Evolutionary conservation across 2,888 invertebrate species (phyloP).

Genomic region (Auanema freiburgensis): DNA sequence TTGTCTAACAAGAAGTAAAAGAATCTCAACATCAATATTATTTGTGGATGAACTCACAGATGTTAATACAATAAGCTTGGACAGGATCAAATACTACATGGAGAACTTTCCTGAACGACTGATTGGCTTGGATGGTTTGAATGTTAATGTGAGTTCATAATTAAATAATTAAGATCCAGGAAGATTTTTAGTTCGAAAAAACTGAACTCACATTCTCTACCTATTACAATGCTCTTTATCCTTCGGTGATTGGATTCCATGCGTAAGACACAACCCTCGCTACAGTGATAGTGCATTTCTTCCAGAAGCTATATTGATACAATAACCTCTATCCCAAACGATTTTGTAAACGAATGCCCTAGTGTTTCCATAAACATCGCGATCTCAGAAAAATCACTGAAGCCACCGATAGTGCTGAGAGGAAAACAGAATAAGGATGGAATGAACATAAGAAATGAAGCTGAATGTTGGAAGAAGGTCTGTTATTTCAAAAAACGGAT

Average conservation of each 20-base stretch:
- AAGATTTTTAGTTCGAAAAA: constrained; percentile 7
- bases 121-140: constrained; percentile 16
- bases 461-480: constrained; percentile 17
- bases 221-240: constrained; percentile 16
- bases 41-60: constrained; percentile 12
- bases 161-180: not conserved
- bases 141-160: constrained; percentile 11
- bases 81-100: not conserved
- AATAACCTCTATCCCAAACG: not conserved
- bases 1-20: not conserved
- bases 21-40: not conserved
- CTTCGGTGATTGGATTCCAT: constrained; percentile 8
- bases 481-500: not conserved
- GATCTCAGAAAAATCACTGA: constrained; percentile 4
- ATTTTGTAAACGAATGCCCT: constrained; percentile 8
- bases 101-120: constrained; percentile 10
- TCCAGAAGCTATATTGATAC: constrained; percentile 1
- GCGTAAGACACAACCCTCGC: not conserved
- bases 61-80: not conserved
- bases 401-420: constrained; percentile 13
- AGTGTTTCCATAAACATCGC: constrained; percentile 5
- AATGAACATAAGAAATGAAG: constrained; percentile 12
- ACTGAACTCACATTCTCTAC: constrained; percentile 9
- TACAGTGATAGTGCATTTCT: not conserved
- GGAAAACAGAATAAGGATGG: not conserved